Conservation (phyloP, 2,888 invertebrate species). For the Melanotus villosus region DNA sequence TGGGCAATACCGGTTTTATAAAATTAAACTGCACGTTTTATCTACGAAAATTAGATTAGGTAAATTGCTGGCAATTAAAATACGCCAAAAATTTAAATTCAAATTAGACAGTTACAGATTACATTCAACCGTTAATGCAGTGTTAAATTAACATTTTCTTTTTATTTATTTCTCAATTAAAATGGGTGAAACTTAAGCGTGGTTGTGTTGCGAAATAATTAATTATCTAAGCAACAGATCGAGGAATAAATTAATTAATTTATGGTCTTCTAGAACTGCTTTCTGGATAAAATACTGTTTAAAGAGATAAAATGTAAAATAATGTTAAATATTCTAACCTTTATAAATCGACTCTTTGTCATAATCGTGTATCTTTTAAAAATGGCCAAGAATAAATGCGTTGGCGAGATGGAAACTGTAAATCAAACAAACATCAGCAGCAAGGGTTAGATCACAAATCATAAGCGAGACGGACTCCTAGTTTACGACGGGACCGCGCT, state of each 20-base stretch:
- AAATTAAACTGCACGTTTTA: no score
- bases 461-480: slow-evolving; percentile 53
- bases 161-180: not conserved
- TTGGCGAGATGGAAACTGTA: slow-evolving; percentile 54
- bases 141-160: not conserved
- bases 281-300: no score
- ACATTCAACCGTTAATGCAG: not conserved
- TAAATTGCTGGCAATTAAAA: no score
- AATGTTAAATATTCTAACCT: not conserved
- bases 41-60: no score
- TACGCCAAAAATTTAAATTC: no score
- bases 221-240: not conserved
- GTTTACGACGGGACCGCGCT: slow-evolving; percentile 55
- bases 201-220: not conserved
- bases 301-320: not conserved
- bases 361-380: slow-evolving; percentile 34
- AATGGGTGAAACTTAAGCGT: not conserved
- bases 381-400: slow-evolving; percentile 40
- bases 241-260: no score
- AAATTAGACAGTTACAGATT: no score
- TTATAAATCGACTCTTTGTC: slow-evolving; percentile 25
- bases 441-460: slow-evolving; percentile 59
- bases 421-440: slow-evolving; percentile 59
- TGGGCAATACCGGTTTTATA: no score
- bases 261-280: no score